Evolutionary conservation across 2,113 vertebrate species (phyloP), one percentile per base, ranked within the genome.

Genomic region (Galemys pyrenaicus): DNA sequence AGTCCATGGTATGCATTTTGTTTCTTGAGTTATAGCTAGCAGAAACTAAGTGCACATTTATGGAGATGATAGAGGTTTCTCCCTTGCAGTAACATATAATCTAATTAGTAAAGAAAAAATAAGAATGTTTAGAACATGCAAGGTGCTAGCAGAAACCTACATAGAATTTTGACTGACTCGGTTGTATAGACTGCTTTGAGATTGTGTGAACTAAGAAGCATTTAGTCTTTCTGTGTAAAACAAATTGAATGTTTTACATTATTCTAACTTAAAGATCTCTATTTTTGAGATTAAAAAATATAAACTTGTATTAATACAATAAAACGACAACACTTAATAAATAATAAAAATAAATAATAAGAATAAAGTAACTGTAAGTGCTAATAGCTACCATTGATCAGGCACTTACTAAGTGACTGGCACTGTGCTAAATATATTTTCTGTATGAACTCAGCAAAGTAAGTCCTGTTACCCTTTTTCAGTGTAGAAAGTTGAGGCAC

Each of bases 31-130:
- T 86, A 32, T 2, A 77, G 32, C 3, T 78, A 89, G 20, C 9
- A 70, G 81, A 79, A 85, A 96, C 24, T 65, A 81, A 90, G 35
- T 81, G 91, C 58, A 37, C 77, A 12, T 86, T 54, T 93, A 19
- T 79, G 58, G 41, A 88, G 35, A 39, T 82, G 5, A 78, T 39
- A 11, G 49, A 91, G 39, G 19, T 67, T 58, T 65, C 92, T 44
- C 75, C 37, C 12, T 92, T 68, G 39, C 0, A 79, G 39, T 19
- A 17, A n/a, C 26, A 13, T 84, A 3, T 15, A 51, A 70, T 28
- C 89, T 37, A 64, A 56, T 68, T 28, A 83, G 28, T 83, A 56
- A 71, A 84, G 32, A 92, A 71, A 28, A 12, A 44, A 16, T n/a
- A 70, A 73, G 32, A 35, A 75, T 51, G 74, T 56, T 71, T 85